These are phyloP conservation scores for Lepidochrysops patricia DNA, from an alignment of 2,888 invertebrate species.

Conservation along the genomic window DNA sequence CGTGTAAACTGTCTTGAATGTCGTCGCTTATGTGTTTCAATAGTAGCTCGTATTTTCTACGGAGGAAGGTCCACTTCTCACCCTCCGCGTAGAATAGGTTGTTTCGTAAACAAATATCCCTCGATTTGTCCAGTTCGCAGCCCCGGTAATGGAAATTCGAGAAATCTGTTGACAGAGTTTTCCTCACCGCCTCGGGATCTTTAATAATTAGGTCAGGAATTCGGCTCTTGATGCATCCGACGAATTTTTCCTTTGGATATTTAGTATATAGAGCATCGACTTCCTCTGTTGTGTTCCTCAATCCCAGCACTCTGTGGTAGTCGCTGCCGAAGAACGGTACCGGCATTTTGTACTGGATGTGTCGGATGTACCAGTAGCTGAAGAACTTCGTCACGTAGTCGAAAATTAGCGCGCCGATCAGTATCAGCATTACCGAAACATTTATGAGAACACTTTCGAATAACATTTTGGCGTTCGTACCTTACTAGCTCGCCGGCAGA, in stretches of 20 bases:
- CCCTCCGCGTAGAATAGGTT: constrained; percentile 68
- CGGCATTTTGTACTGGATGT: constrained; percentile 51
- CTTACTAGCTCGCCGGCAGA: constrained; percentile 39
- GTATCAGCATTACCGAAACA: constrained; percentile 38
- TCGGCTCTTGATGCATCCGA: constrained; percentile 56
- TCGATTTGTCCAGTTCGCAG: constrained; percentile 65
- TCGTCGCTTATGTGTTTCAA: constrained; percentile 44
- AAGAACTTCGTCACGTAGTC: constrained; percentile 67
- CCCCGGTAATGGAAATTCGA: constrained; percentile 66
- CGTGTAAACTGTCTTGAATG: constrained; percentile 53
- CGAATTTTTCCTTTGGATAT: constrained; percentile 49
- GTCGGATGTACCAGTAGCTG: constrained; percentile 66
- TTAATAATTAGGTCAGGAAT: constrained; percentile 63
- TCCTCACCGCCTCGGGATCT: constrained; percentile 57
- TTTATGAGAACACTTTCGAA: constrained; percentile 65
- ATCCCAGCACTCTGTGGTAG: constrained; percentile 50
- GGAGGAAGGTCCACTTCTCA: constrained; percentile 62
- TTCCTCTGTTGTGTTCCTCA: constrained; percentile 52
- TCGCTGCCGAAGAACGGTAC: constrained; percentile 60
- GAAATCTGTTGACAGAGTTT: constrained; percentile 63
- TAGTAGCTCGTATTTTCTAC: constrained; percentile 50
- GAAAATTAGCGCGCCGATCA: constrained; percentile 50
- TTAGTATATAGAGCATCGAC: constrained; percentile 45
- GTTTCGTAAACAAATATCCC: constrained; percentile 71
- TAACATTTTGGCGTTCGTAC: constrained; percentile 58